A percentile compares a stretch with the other conserved stretches of the same genome.
Evolutionary conservation across 2,888 invertebrate genomes (phyloP).

Genomic region (Rutpela maculata): DNA sequence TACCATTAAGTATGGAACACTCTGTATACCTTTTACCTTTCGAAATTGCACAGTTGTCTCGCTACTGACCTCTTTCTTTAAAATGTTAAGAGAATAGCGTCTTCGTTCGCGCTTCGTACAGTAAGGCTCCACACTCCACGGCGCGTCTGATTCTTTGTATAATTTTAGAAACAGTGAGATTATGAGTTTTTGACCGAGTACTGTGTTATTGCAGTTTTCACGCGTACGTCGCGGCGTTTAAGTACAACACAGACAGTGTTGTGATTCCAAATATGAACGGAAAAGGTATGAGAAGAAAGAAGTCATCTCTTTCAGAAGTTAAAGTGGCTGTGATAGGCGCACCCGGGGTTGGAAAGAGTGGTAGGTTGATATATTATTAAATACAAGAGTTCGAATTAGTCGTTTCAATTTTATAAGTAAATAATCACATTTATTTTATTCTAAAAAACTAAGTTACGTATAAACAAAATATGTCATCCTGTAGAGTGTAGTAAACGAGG

Average conservation of each 20-base stretch:
- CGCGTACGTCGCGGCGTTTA: conserved; percentile 36
- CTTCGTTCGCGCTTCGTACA: conserved; percentile 1
- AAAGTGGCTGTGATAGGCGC: conserved; percentile 94
- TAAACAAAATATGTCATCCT: too few relatives aligned
- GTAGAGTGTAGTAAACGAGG: too few relatives aligned
- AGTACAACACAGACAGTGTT: conserved; percentile 42
- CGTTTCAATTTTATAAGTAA: too few relatives aligned
- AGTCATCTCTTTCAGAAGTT: conserved; percentile 91
- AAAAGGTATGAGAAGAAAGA: conserved; percentile 90
- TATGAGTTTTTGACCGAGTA: conserved; percentile 53
- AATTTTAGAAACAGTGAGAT: conserved; percentile 56
- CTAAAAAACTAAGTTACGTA: too few relatives aligned
- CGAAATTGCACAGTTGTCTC: not conserved
- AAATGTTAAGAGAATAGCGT: conserved; percentile 16
- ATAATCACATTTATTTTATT: too few relatives aligned
- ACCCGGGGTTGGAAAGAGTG: conserved; percentile 94
- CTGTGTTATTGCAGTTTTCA: conserved; percentile 36
- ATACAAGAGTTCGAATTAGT: not conserved
- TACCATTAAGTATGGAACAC: not conserved
- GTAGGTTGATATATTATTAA: conserved; percentile 76
- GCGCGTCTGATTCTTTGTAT: conserved; percentile 46
- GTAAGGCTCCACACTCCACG: conserved; percentile 11
- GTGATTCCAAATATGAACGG: conserved; percentile 78
- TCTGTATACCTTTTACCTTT: not conserved
- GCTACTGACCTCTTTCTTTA: conserved; percentile 21